Percentiles rank a stretch among this genome's conserved stretches.
phyloP scores from a whole-genome alignment of 1,140 invertebrate genomes.

The Penaeus chinensis region DNA sequence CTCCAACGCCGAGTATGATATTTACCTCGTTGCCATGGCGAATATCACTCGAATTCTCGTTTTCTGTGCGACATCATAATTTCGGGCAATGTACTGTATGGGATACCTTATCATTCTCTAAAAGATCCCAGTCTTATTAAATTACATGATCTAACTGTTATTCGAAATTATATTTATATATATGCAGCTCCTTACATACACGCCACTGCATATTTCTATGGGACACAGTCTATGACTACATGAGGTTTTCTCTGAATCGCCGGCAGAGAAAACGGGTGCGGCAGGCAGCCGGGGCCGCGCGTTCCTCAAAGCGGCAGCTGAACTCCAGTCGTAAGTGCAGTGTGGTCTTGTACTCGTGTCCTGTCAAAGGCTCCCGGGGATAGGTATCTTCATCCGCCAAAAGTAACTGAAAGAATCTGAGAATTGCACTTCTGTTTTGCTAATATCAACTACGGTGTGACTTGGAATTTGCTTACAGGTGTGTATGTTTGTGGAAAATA shows the following conservation, averaged over 20 bases:
- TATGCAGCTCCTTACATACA: neutral
- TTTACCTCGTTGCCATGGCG: slow-evolving; percentile 53
- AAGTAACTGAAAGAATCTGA: neutral
- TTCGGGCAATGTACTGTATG: neutral
- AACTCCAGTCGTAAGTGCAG: slow-evolving; percentile 16
- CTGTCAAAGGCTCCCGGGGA: neutral
- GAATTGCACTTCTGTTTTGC: neutral
- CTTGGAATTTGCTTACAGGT: neutral
- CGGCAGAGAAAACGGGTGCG: slow-evolving; percentile 34
- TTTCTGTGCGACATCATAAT: slow-evolving; percentile 10
- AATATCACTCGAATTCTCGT: slow-evolving; percentile 22
- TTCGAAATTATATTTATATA: neutral
- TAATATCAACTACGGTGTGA: neutral
- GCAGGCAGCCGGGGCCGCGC: slow-evolving; percentile 6
- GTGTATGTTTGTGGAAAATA: neutral
- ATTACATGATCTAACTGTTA: neutral
- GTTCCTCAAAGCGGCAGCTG: slow-evolving; percentile 27
- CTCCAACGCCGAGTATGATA: slow-evolving; percentile 7
- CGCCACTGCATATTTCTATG: neutral
- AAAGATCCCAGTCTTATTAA: neutral
- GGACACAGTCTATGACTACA: neutral
- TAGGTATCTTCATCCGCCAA: neutral
- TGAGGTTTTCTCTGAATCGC: slow-evolving; percentile 27
- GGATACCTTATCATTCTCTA: neutral
- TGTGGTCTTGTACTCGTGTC: slow-evolving; percentile 24